Evolutionary conservation across 1,140 invertebrate genomes (phyloP), one percentile per base, ranked within the genome.

Genomic region (Tribolium castaneum): DNA sequence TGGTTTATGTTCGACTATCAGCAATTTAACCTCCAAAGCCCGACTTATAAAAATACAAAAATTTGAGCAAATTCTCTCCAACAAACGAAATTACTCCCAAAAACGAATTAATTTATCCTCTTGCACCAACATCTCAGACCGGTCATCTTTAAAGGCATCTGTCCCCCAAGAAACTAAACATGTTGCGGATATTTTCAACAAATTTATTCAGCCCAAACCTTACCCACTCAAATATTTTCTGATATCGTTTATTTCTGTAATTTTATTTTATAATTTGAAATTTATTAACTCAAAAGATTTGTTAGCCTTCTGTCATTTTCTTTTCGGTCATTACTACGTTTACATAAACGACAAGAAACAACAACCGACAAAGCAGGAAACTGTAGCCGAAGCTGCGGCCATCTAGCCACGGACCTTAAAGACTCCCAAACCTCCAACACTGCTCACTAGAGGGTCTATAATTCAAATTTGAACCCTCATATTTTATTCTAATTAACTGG

Each of bases 61-160:
- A n/a, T 34, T 66, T 66, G 59, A 66, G 59, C 59, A 39, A 66
- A 35, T 66, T 66, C 34, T 66, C 45, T 66, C 9, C 12, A 3
- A 66, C 25, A 22, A 66, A 25, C 10, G 13, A 34, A 66, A 66
- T 66, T 39, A 66, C 59, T 35, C 10, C 0, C 13, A 66, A 35
- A 66, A 66, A 35, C 25, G 6, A 12, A 34, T 66, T 66, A 66
- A 66, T 66, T 66, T 66, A 30, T 66, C 45, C 14, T 66, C 30
- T 66, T 66, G 59, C 30, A 66, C 59, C 30, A 66, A 66, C 71
- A 54, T 73, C 49, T 73, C n/a, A 52, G 30, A 73, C 71, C 71
- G 71, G 71, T 73, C 71, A 73, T 73, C 49, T 73, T 73, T 73
- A 73, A 73, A 73, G 71, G 71, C 71, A 73, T 54, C 71, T 73